Evolutionary conservation across 2,113 vertebrate genomes (phyloP).

Genomic region (Pelvicachromis taeniatus): DNA sequence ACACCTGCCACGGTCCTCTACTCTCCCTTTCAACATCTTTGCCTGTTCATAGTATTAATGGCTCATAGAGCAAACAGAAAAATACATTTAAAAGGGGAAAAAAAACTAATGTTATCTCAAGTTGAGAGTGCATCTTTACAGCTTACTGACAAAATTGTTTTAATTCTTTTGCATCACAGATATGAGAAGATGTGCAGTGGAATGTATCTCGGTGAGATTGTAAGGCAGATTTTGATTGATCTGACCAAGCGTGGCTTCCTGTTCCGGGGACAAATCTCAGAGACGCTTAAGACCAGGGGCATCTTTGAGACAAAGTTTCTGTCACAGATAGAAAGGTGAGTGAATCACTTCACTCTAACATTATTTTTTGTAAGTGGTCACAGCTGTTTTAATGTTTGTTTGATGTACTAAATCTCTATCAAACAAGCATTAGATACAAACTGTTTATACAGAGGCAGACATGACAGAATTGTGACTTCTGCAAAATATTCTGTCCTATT

Average conservation of each 20-base stretch:
- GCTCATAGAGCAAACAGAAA: neutral
- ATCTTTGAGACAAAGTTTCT: slow-evolving; percentile 99
- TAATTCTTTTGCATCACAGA: slow-evolving; percentile 52
- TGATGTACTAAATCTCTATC: neutral
- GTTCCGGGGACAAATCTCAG: slow-evolving; percentile 95
- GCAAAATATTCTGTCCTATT: neutral
- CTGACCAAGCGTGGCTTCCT: slow-evolving; percentile 94
- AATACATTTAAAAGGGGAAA: neutral
- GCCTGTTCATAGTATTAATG: neutral
- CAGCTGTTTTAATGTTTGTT: neutral
- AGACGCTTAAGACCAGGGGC: slow-evolving; percentile 90
- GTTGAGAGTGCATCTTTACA: neutral
- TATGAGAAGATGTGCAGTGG: slow-evolving; percentile 99
- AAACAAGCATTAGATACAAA: neutral
- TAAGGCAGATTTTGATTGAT: slow-evolving; percentile 94
- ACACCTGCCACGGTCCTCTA: neutral
- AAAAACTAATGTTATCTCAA: neutral
- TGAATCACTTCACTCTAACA: neutral
- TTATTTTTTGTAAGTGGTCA: neutral
- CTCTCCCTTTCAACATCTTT: neutral
- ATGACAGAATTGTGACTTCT: neutral
- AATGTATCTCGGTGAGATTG: slow-evolving; percentile 98
- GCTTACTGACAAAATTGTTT: neutral
- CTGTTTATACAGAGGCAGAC: neutral
- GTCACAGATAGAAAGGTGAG: slow-evolving; percentile 94